Evolutionary conservation across 2,113 vertebrate genomes (phyloP), one percentile per base, ranked within the genome.

Genomic region (Procapra przewalskii): DNA sequence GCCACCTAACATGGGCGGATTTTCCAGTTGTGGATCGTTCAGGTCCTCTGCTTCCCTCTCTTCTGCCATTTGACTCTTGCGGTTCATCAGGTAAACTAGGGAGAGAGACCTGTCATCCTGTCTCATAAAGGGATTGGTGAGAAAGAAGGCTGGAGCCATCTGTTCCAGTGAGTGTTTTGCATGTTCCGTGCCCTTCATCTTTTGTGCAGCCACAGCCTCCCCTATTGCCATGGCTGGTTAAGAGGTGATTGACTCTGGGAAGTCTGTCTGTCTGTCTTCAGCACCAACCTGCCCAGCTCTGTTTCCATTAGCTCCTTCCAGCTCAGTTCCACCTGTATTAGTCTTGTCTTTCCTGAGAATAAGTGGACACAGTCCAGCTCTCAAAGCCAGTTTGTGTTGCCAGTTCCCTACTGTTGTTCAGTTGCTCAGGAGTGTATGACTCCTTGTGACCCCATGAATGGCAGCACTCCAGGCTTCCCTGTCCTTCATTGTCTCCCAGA

Each of bases 1-100:
- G 3, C 33, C 17, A 5, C 5, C 17, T 1, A 19, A 36, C 67
- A 27, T 4, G 1, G 48, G 16, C 1, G 19, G 17, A 19, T 45
- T 90, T 77, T 67, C 77, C 64, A 82, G 33, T 52, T 96, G 2
- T 36, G 31, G 14, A 13, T 33, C 27, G 7, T 64, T 82, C n/a
- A 33, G 27, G 36, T 90, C 27, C 25, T 77, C 17, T 33, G 52
- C 43, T 36, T 89, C 48, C 59, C 50, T 79, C 43, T 96, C 90
- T 36, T 57, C 67, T 45, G 2, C 67, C 16, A 6, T 85, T 50
- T 45, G 55, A 67, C n/a, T 33, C 83, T 36, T 50, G 48, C 7
- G 45, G 31, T 62, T 67, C 14, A 13, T 21, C 43, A 83, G 4
- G 43, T 75, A 2, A 43, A 3, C 77, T 50, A n/a, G 80, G 50